These are phyloP conservation scores for Cryptocephalus moraei DNA, from an alignment of 2,888 invertebrate genomes.

Conservation along the genomic window DNA sequence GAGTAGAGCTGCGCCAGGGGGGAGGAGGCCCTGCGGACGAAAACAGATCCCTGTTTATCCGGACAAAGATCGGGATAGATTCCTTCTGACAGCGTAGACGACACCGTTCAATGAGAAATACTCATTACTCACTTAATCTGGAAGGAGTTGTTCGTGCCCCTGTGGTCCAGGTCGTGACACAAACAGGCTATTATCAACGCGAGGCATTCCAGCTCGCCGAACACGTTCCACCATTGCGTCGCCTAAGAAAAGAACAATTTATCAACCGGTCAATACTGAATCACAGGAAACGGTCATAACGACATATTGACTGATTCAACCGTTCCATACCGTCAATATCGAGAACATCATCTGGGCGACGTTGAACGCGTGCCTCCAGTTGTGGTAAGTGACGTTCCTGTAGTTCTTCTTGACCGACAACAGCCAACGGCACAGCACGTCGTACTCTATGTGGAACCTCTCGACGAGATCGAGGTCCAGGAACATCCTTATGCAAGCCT, in stretches of 20 bases:
- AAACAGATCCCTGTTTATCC: too few relatives aligned
- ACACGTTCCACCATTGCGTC: constrained; percentile 88
- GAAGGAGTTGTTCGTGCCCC: constrained; percentile 95
- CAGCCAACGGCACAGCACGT: constrained; percentile 82
- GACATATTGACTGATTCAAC: neutral
- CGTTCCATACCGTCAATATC: constrained; percentile 66
- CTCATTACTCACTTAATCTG: constrained; percentile 74
- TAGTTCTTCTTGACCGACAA: constrained; percentile 92
- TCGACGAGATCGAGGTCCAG: constrained; percentile 86
- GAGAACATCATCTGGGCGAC: constrained; percentile 98
- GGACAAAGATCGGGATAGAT: too few relatives aligned
- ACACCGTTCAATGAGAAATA: too few relatives aligned
- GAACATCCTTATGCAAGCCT: constrained; percentile 91
- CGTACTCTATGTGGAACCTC: constrained; percentile 86
- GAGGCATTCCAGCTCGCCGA: constrained; percentile 84
- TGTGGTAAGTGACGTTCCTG: constrained; percentile 89
- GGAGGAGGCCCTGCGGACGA: constrained; percentile 66
- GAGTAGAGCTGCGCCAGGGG: constrained; percentile 84
- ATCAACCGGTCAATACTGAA: too few relatives aligned
- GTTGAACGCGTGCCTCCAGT: constrained; percentile 95
- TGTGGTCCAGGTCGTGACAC: constrained; percentile 90
- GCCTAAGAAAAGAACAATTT: constrained; percentile 44
- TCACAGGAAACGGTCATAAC: neutral
- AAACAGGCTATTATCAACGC: constrained; percentile 87
- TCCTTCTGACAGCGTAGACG: too few relatives aligned